These are phyloP conservation scores for Poicephalus meyeri DNA, from an alignment of 2,113 vertebrate genomes.

Conservation along the genomic window DNA sequence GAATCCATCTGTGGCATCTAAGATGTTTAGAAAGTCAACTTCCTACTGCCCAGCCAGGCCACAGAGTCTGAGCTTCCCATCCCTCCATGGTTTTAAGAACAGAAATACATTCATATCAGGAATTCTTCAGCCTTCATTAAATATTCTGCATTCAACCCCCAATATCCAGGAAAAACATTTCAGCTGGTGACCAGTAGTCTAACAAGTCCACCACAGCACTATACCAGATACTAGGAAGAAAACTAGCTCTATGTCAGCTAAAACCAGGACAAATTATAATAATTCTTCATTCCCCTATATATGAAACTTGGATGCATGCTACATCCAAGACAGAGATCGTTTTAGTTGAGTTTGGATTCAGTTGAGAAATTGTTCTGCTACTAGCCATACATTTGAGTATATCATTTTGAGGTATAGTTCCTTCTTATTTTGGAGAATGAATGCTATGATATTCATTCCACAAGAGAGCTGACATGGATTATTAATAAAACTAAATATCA, in stretches of 20 bases:
- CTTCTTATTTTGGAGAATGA: not conserved
- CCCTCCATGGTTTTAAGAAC: not conserved
- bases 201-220: not conserved
- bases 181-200: not conserved
- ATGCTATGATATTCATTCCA: not conserved
- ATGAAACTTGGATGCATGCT: not conserved
- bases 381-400: not conserved
- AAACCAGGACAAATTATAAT: not conserved
- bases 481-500: not conserved
- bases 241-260: not conserved
- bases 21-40: rapidly evolving
- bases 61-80: rapidly evolving
- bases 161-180: not conserved
- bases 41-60: not conserved
- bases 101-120: not conserved
- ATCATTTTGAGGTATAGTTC: not conserved
- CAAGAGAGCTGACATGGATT: not conserved
- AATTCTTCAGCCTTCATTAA: not conserved
- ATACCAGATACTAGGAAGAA: not conserved
- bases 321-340: not conserved
- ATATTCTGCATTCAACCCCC: rapidly evolving
- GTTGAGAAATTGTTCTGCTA: not conserved
- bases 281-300: not conserved
- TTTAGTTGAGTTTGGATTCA: not conserved
- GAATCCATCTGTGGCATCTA: not conserved